A percentile compares a stretch with the other conserved stretches of the same genome.
Conservation (phyloP, 37 sponge, comb jelly and placozoan genomes). For the Spongia lamella region DNA sequence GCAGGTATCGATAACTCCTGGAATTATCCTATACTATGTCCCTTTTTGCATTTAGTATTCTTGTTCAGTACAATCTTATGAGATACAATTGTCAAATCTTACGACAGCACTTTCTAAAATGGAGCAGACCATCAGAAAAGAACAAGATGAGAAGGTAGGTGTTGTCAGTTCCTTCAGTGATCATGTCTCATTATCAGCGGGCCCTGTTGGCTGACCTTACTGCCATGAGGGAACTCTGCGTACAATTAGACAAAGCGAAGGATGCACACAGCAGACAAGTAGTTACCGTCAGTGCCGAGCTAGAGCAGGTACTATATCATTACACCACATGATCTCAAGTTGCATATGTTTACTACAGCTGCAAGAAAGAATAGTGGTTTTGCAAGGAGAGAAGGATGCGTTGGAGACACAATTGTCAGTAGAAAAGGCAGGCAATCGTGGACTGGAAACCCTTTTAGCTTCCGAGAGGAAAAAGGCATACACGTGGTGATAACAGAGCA, state of each 20-base stretch:
- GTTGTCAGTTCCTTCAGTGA: background rate
- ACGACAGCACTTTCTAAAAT: conserved; percentile 71
- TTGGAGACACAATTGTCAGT: conserved; percentile 29
- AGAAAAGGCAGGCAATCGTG: conserved; percentile 27
- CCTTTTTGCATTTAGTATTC: conserved; percentile 24
- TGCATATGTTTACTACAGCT: background rate
- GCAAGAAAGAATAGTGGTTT: conserved; percentile 23
- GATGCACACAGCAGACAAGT: conserved; percentile 66
- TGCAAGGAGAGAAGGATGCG: conserved; percentile 36
- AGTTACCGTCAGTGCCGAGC: conserved; percentile 41
- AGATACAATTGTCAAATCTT: conserved; percentile 70
- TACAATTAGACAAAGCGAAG: conserved; percentile 75
- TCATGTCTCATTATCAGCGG: conserved; percentile 23
- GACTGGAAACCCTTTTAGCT: conserved; percentile 57
- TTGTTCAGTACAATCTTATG: conserved; percentile 57
- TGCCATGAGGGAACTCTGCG: conserved; percentile 78
- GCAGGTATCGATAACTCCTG: conserved; percentile 18
- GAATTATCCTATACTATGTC: background rate
- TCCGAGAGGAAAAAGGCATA: conserved; percentile 64
- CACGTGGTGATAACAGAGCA: too few relatives aligned
- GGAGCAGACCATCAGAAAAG: conserved; percentile 72
- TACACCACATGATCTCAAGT: background rate
- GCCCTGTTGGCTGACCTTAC: conserved; percentile 74
- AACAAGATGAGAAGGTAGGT: conserved; percentile 82
- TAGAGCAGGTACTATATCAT: conserved; percentile 64